Conservation (phyloP, 2,797 vertebrate species). For the Parauchenoglanis ngamensis region DNA sequence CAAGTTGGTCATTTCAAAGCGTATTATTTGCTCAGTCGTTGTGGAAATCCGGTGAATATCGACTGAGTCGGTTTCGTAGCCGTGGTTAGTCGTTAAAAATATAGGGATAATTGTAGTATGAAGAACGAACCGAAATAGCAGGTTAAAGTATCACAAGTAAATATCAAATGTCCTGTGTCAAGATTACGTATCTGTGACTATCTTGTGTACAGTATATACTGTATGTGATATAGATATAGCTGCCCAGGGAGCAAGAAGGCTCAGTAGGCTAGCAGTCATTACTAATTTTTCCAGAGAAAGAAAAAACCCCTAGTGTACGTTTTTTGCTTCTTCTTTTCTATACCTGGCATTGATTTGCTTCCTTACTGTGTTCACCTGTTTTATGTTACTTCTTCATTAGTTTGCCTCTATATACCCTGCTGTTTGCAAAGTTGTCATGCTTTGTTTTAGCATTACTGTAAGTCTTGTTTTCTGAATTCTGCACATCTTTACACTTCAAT, state of each 20-base stretch:
- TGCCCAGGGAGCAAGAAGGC: background rate
- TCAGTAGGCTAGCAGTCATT: background rate
- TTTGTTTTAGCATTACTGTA: background rate
- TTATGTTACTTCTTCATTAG: background rate
- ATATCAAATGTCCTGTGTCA: background rate
- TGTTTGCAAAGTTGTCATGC: background rate
- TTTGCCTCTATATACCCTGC: background rate
- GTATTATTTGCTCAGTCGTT: background rate
- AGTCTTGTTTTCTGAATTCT: background rate
- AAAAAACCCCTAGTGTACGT: background rate
- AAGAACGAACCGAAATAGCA: background rate
- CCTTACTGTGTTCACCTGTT: background rate
- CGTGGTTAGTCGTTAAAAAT: background rate
- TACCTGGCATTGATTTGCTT: background rate
- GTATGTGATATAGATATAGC: background rate
- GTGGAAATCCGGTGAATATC: background rate
- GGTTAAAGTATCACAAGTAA: background rate
- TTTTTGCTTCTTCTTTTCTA: background rate
- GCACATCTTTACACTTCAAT: background rate
- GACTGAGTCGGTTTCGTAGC: background rate
- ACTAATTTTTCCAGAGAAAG: background rate
- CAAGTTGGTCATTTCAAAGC: constrained; percentile 8
- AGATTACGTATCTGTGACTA: background rate
- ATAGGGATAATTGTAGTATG: background rate
- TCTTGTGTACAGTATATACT: background rate